These are phyloP conservation scores for Micronycteris hirsuta DNA, from an alignment of 2,113 vertebrate species.

Conservation along the genomic window DNA sequence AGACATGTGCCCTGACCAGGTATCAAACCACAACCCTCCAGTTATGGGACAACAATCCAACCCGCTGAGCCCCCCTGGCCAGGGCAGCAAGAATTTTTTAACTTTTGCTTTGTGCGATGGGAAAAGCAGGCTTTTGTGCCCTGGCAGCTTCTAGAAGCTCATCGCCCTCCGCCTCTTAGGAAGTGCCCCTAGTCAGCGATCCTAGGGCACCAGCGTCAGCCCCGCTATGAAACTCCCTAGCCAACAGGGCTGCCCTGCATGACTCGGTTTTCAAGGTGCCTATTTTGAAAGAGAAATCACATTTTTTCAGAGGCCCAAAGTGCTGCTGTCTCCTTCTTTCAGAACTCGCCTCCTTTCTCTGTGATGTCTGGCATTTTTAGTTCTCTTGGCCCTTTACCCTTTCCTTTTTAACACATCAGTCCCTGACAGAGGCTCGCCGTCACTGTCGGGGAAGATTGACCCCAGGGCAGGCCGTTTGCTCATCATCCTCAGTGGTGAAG, in stretches of 20 bases:
- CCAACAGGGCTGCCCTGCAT: background rate
- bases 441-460: constrained; percentile 34
- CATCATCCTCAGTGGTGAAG: background rate
- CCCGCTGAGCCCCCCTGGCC: too few species aligned
- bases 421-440: constrained; percentile 58
- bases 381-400: constrained; percentile 52
- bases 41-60: too few species aligned
- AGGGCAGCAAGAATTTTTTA: background rate
- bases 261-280: constrained; percentile 11
- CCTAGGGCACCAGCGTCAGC: background rate
- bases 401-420: constrained; percentile 56
- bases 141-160: background rate
- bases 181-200: background rate
- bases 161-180: background rate
- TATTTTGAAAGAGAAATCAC: constrained; percentile 56
- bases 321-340: background rate
- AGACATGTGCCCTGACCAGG: too few species aligned
- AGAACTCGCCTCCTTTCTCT: background rate
- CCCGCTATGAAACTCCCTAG: background rate
- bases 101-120: accelerated
- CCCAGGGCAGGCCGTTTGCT: constrained; percentile 33
- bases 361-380: constrained; percentile 56
- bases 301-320: background rate
- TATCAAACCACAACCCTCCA: too few species aligned
- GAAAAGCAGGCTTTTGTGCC: background rate